Conservation (phyloP, 2,113 vertebrate species). For the Mungos mungo region DNA sequence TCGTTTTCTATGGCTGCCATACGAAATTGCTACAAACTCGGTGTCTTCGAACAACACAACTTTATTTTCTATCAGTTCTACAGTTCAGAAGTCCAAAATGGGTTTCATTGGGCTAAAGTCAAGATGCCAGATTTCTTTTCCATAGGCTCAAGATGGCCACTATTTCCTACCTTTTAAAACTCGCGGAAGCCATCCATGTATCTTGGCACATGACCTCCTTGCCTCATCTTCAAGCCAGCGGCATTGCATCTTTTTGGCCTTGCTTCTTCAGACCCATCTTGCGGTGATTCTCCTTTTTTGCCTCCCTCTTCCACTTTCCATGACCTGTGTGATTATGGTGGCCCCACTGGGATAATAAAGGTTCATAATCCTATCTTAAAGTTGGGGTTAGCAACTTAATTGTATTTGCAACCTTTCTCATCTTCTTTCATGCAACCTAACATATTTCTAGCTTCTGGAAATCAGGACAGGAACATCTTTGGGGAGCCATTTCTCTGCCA, state of each 20-base stretch:
- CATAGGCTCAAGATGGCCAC: background rate
- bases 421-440: background rate
- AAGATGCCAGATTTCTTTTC: background rate
- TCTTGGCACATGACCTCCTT: background rate
- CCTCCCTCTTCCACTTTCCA: background rate
- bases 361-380: background rate
- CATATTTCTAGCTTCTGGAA: background rate
- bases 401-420: background rate
- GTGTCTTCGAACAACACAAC: background rate
- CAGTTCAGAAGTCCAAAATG: background rate
- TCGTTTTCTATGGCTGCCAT: background rate
- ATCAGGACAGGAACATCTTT: background rate
- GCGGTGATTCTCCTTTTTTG: background rate
- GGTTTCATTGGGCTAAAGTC: background rate
- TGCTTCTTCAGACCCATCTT: background rate
- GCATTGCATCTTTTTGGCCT: accelerated
- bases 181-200: accelerated
- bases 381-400: background rate
- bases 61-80: background rate
- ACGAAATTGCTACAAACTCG: background rate
- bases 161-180: background rate
- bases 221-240: background rate
- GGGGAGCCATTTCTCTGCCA: background rate
- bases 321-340: background rate
- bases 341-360: background rate